A percentile compares a stretch with the other conserved stretches of the same genome.
phyloP scores from a whole-genome alignment of 2,797 vertebrate genomes.

The Sebastes glaucus region DNA sequence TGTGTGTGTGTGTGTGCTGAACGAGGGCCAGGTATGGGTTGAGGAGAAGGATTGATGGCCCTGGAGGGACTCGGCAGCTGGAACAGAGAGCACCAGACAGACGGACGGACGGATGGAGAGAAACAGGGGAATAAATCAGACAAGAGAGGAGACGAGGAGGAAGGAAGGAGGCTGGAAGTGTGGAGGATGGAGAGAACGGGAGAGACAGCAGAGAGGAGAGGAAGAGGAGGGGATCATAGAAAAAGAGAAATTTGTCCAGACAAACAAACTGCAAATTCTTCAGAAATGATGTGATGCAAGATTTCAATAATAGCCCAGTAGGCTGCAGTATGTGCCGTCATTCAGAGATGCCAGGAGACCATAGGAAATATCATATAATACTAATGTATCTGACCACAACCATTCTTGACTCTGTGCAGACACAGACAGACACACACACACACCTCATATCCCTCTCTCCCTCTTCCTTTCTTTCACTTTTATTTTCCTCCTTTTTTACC shows the following conservation, averaged over 20 bases:
- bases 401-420: slow-evolving; percentile 70
- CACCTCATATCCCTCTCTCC: slow-evolving; percentile 27
- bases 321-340: slow-evolving; percentile 74
- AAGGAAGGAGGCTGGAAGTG: slow-evolving; percentile 57
- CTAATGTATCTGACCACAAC: slow-evolving; percentile 82
- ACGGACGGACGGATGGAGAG: slow-evolving; percentile 67
- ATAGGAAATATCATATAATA: slow-evolving; percentile 83
- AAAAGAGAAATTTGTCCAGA: slow-evolving; percentile 54
- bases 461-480: slow-evolving; percentile 46
- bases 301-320: slow-evolving; percentile 73
- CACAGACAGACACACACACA: slow-evolving; percentile 40
- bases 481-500: slow-evolving; percentile 59
- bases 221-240: slow-evolving; percentile 28
- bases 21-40: slow-evolving; percentile 69
- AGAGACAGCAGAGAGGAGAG: slow-evolving; percentile 7
- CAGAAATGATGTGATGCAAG: slow-evolving; percentile 77
- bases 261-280: slow-evolving; percentile 75
- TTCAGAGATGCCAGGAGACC: slow-evolving; percentile 77
- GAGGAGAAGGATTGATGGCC: slow-evolving; percentile 77
- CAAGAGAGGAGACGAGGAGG: slow-evolving; percentile 55
- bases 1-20: slow-evolving; percentile 50
- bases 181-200: slow-evolving; percentile 43
- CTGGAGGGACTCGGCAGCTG: slow-evolving; percentile 77
- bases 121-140: slow-evolving; percentile 76
- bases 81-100: slow-evolving; percentile 68